phyloP scores from a whole-genome alignment of 2,113 vertebrate species.

The Coptodon rendalli region DNA sequence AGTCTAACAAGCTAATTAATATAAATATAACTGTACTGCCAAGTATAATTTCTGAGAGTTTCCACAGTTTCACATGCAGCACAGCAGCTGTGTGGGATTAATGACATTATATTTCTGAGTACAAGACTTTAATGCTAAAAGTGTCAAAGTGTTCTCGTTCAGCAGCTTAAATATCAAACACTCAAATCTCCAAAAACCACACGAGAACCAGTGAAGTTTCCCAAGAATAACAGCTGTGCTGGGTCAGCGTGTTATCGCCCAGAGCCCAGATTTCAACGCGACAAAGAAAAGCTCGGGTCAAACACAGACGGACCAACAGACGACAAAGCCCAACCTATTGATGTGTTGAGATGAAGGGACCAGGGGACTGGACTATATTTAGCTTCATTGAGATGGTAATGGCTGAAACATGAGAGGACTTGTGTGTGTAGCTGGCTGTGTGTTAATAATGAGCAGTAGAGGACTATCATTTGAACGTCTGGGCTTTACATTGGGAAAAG shows the following conservation, averaged over 20 bases:
- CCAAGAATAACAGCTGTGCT: not conserved
- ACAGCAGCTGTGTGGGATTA: not conserved
- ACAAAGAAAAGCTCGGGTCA: conserved; percentile 22
- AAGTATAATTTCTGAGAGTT: not conserved
- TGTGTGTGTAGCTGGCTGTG: not conserved
- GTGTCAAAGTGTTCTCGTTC: not conserved
- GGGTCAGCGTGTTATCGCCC: conserved; percentile 15
- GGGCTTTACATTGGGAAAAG: not conserved
- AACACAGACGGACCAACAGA: conserved; percentile 14
- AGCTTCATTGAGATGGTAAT: conserved; percentile 71
- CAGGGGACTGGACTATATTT: conserved; percentile 57
- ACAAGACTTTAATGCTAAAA: not conserved
- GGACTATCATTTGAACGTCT: not conserved
- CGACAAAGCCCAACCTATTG: conserved; percentile 52
- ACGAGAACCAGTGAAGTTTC: not conserved
- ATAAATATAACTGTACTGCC: not conserved
- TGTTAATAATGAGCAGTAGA: not conserved
- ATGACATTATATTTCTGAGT: not conserved
- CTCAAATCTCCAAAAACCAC: not conserved
- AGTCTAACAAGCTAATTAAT: not conserved
- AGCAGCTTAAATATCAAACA: not conserved
- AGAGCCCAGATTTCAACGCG: not conserved
- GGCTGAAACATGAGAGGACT: conserved; percentile 50
- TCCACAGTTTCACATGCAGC: not conserved
- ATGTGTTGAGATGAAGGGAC: conserved; percentile 62